A percentile compares a stretch with the other conserved stretches of the same genome.
Evolutionary conservation across 2,888 invertebrate genomes (phyloP).

Genomic region (Ecliptopera silaceata): DNA sequence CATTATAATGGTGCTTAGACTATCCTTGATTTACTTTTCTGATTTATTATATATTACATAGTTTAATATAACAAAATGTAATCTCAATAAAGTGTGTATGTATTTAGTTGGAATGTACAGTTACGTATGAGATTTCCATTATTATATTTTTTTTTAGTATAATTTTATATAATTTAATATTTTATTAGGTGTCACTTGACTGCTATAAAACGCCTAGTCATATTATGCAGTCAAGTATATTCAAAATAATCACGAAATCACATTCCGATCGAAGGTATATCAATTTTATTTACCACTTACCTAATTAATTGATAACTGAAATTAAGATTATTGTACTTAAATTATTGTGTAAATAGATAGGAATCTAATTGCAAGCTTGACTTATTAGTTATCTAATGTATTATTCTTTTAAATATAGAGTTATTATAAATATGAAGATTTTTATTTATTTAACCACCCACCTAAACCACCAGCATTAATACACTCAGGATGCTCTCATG

Average conservation of each 20-base stretch:
- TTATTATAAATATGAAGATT: slow-evolving; percentile 18
- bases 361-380: slow-evolving; percentile 20
- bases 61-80: slow-evolving; percentile 24
- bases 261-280: slow-evolving; percentile 35
- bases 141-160: slow-evolving; percentile 50
- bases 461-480: not conserved
- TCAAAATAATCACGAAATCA: slow-evolving; percentile 27
- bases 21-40: slow-evolving; percentile 15
- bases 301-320: slow-evolving; percentile 43
- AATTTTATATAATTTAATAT: slow-evolving; percentile 22
- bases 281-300: slow-evolving; percentile 35
- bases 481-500: no score
- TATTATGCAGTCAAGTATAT: slow-evolving; percentile 51
- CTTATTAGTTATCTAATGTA: slow-evolving; percentile 30
- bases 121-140: slow-evolving; percentile 80
- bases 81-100: slow-evolving; percentile 41
- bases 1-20: slow-evolving; percentile 30
- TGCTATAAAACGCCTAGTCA: slow-evolving; percentile 76
- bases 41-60: no score
- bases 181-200: slow-evolving; percentile 48
- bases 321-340: slow-evolving; percentile 59
- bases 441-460: slow-evolving; percentile 1
- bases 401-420: slow-evolving; percentile 33
- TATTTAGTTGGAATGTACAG: slow-evolving; percentile 67
- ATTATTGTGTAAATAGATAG: slow-evolving; percentile 67